Conservation (phyloP, 2,113 vertebrate species). For the Syrmaticus mikado region DNA sequence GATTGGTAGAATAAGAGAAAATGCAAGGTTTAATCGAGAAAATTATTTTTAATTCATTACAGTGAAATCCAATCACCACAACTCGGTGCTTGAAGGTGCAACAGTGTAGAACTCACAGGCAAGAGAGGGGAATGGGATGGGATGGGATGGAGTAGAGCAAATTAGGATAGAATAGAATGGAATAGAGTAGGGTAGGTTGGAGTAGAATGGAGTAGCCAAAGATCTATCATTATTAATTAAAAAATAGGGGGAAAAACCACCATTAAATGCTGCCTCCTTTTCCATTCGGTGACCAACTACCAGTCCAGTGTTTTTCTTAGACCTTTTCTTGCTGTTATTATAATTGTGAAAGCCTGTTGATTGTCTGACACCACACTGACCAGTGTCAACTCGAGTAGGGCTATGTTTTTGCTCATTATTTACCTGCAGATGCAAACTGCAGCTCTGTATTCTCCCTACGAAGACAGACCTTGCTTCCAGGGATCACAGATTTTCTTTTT, state of each 20-base stretch:
- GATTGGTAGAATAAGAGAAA: not conserved
- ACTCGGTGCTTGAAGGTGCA: not conserved
- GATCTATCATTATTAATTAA: not conserved
- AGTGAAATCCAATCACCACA: not conserved
- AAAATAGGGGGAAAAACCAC: not conserved
- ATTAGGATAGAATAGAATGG: no score
- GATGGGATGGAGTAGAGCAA: not conserved
- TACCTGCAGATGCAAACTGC: not conserved
- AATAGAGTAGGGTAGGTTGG: no score
- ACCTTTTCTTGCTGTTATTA: not conserved
- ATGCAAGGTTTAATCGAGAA: not conserved
- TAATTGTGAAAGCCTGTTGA: not conserved
- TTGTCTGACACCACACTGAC: not conserved
- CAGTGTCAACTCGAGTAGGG: not conserved
- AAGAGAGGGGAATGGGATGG: not conserved
- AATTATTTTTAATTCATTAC: no score
- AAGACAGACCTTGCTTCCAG: not conserved
- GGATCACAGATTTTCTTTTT: not conserved
- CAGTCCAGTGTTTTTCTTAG: not conserved
- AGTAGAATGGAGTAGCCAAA: not conserved
- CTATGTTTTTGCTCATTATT: not conserved
- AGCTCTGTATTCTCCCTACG: not conserved
- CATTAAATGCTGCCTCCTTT: not conserved
- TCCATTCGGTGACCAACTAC: not conserved
- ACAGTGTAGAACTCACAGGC: not conserved